phyloP scores from a whole-genome alignment of 2,797 vertebrate species.

The Sebastes alutus region DNA sequence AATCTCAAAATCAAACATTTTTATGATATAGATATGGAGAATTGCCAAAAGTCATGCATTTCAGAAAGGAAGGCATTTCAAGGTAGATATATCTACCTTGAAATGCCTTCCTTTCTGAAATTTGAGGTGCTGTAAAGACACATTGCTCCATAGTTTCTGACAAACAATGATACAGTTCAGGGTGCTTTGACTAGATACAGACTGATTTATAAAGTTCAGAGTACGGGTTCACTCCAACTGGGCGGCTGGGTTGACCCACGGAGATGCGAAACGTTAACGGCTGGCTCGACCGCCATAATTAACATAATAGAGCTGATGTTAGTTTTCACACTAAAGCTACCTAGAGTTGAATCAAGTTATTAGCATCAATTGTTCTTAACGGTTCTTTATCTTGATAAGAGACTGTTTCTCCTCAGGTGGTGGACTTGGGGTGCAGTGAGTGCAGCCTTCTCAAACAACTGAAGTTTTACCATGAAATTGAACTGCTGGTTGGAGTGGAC shows the following conservation, averaged over 20 bases:
- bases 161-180: background rate
- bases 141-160: background rate
- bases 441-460: conserved; percentile 87
- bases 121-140: background rate
- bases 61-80: too few species aligned
- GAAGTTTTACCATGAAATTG: conserved; percentile 85
- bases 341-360: too few species aligned
- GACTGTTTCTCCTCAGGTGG: conserved; percentile 79
- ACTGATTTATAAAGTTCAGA: too few species aligned
- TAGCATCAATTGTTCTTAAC: background rate
- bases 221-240: background rate
- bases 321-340: background rate
- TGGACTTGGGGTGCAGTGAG: conserved; percentile 91
- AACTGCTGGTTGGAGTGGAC: conserved; percentile 91
- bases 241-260: background rate
- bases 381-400: background rate
- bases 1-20: background rate
- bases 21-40: background rate
- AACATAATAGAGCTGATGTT: too few species aligned
- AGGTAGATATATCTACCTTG: too few species aligned
- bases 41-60: background rate
- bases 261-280: too few species aligned
- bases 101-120: background rate
- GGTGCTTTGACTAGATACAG: background rate
- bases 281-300: too few species aligned